Evolutionary conservation across 2,888 invertebrate genomes (phyloP).

Genomic region (Tetragonula carbonaria): DNA sequence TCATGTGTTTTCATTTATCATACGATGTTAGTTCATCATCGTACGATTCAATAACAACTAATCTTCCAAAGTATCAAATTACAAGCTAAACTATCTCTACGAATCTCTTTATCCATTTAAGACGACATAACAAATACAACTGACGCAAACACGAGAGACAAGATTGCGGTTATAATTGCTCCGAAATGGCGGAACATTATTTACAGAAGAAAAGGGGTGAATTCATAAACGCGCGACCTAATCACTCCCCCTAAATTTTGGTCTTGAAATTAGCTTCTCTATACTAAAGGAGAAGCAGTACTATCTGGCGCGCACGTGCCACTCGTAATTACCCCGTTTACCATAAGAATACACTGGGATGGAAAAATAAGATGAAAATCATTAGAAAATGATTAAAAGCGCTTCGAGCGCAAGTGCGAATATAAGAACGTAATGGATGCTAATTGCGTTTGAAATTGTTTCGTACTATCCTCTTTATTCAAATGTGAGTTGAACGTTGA

Average conservation of each 20-base stretch:
- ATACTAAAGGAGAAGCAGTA: background rate
- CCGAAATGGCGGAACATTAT: slow-evolving; percentile 14
- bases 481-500: background rate
- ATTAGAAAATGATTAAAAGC: background rate
- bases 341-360: background rate
- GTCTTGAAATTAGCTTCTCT: slow-evolving; percentile 10
- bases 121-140: background rate
- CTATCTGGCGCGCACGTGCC: background rate
- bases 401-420: background rate
- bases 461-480: background rate
- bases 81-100: too few species aligned
- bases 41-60: too few species aligned
- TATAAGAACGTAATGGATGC: background rate
- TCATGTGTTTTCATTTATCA: too few species aligned
- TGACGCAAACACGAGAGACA: background rate
- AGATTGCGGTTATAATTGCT: background rate
- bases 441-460: background rate
- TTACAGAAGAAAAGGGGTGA: slow-evolving; percentile 14
- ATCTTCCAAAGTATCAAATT: too few species aligned
- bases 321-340: background rate
- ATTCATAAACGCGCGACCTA: slow-evolving; percentile 13
- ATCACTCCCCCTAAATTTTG: slow-evolving; percentile 14
- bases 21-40: too few species aligned
- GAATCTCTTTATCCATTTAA: background rate
- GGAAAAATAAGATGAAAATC: background rate